Percentiles rank a stretch among this genome's conserved stretches.
These are phyloP conservation scores for Parnassius glacialis DNA, from an alignment of 2,888 invertebrate species.

Conservation along the genomic window DNA sequence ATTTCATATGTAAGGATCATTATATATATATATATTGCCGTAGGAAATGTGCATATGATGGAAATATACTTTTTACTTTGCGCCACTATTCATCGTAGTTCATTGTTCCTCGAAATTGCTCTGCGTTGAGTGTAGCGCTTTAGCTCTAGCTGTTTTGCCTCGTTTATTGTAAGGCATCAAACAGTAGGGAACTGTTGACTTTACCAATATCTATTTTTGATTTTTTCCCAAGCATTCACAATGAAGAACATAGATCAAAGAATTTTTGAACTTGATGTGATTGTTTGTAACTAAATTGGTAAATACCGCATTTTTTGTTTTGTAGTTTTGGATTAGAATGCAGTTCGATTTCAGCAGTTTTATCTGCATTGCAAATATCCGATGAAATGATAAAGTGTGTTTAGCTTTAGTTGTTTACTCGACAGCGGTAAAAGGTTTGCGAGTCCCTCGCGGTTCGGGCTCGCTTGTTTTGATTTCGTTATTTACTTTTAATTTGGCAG, in stretches of 20 bases:
- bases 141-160: conserved; percentile 56
- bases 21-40: conserved; percentile 40
- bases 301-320: conserved; percentile 26
- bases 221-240: conserved; percentile 14
- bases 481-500: conserved; percentile 82
- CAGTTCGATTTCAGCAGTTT: conserved; percentile 56
- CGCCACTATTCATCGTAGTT: conserved; percentile 69
- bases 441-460: conserved; percentile 70
- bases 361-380: conserved; percentile 69
- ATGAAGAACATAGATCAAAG: conserved; percentile 2
- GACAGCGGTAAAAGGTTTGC: conserved; percentile 79
- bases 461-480: conserved; percentile 79
- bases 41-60: conserved; percentile 68
- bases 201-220: conserved; percentile 34
- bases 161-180: conserved; percentile 51
- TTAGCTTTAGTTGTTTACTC: conserved; percentile 75
- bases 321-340: conserved; percentile 28
- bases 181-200: conserved; percentile 35
- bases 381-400: conserved; percentile 76
- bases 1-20: too few species aligned
- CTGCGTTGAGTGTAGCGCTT: conserved; percentile 66
- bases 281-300: conserved; percentile 2
- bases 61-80: conserved; percentile 74
- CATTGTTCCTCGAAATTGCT: conserved; percentile 78
- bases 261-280: conserved; percentile 6